These are phyloP conservation scores for Dicerorhinus sumatrensis DNA, from an alignment of 2,113 vertebrate species.

Conservation along the genomic window DNA sequence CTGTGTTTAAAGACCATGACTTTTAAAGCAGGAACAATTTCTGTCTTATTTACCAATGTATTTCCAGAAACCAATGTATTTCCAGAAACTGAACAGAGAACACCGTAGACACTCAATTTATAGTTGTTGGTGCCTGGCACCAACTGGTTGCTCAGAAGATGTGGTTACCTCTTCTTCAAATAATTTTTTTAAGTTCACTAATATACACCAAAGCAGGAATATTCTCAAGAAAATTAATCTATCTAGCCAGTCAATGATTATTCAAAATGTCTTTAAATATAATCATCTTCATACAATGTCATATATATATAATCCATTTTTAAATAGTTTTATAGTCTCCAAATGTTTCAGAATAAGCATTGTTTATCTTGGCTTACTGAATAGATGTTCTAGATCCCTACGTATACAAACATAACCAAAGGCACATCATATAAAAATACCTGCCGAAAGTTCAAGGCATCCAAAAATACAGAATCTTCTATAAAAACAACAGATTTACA, in stretches of 20 bases:
- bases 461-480: conserved; percentile 84
- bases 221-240: not conserved
- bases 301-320: not conserved
- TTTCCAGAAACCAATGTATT: not conserved
- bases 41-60: not conserved
- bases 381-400: not conserved
- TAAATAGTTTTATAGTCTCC: not conserved
- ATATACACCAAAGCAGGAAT: not conserved
- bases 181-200: not conserved
- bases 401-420: not conserved
- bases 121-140: not conserved
- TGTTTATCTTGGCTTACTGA: not conserved
- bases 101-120: not conserved
- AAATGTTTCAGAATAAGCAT: not conserved
- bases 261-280: not conserved
- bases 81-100: not conserved
- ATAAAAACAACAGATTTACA: conserved; percentile 86
- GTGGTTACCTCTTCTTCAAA: not conserved
- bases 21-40: not conserved
- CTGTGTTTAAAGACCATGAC: not conserved
- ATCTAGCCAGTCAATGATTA: not conserved
- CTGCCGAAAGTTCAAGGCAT: conserved; percentile 85
- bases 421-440: conserved; percentile 63
- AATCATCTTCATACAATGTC: not conserved
- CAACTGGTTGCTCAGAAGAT: not conserved